These are phyloP conservation scores for Zoanthus sociatus DNA, from an alignment of 92 coral and sea anemone genomes.

Conservation along the genomic window DNA sequence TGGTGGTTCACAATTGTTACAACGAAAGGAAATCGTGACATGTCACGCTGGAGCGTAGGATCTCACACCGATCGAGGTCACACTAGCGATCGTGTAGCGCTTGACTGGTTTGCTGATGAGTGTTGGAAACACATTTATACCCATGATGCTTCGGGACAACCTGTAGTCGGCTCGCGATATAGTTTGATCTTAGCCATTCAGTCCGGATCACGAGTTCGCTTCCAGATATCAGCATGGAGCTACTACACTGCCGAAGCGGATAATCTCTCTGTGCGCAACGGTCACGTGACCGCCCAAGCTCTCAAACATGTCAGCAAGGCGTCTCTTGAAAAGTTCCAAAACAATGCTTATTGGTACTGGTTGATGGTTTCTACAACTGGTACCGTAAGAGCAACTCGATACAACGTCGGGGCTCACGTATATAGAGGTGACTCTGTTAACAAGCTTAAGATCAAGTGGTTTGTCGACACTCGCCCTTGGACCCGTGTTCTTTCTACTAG, in stretches of 20 bases:
- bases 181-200: slow-evolving; percentile 62
- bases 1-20: slow-evolving; percentile 85
- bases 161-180: slow-evolving; percentile 47
- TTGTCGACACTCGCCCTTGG: slow-evolving; percentile 84
- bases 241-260: slow-evolving; percentile 85
- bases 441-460: slow-evolving; percentile 67
- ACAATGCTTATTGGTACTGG: slow-evolving; percentile 86
- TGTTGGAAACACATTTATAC: slow-evolving; percentile 81
- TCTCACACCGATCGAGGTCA: slow-evolving; percentile 80
- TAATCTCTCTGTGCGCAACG: slow-evolving; percentile 75
- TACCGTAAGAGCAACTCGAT: slow-evolving; percentile 68
- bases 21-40: slow-evolving; percentile 82
- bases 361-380: slow-evolving; percentile 90
- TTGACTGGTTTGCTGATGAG: slow-evolving; percentile 84
- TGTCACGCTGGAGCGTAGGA: slow-evolving; percentile 94
- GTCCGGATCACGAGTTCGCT: slow-evolving; percentile 84
- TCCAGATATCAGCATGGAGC: slow-evolving; percentile 60
- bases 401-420: slow-evolving; percentile 68
- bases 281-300: slow-evolving; percentile 89
- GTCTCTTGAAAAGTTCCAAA: slow-evolving; percentile 60
- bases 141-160: slow-evolving; percentile 61
- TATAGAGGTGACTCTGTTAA: slow-evolving; percentile 41
- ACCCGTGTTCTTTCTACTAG: slow-evolving; percentile 52
- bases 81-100: slow-evolving; percentile 71
- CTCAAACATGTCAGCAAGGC: slow-evolving; percentile 77